Evolutionary conservation across 1,140 invertebrate genomes (phyloP).

Genomic region (Aphaenogaster floridana): DNA sequence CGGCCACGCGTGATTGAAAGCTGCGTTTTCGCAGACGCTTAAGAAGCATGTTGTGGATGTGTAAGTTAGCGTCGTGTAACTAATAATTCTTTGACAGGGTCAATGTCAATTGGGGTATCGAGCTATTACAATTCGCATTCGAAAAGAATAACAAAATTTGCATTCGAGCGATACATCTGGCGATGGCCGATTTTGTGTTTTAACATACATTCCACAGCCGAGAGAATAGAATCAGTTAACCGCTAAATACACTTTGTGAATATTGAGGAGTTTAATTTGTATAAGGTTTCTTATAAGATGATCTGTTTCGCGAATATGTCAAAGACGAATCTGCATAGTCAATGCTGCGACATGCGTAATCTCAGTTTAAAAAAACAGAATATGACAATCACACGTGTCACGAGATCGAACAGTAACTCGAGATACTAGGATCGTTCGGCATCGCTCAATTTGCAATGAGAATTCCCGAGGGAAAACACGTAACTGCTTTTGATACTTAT

Average conservation of each 20-base stretch:
- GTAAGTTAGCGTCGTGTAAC: constrained; percentile 12
- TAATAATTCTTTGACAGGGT: constrained; percentile 44
- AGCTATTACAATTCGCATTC: background rate
- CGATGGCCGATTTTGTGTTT: constrained; percentile 30
- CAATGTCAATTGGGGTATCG: constrained; percentile 23
- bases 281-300: background rate
- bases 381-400: constrained; percentile 57
- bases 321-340: constrained; percentile 13
- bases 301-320: constrained; percentile 32
- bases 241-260: constrained; percentile 4
- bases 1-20: constrained; percentile 18
- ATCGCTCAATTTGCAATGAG: constrained; percentile 62
- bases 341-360: constrained; percentile 54
- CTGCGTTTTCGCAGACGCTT: constrained; percentile 40
- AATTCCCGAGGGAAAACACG: constrained; percentile 45
- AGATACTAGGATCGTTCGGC: constrained; percentile 54
- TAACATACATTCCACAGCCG: constrained; percentile 34
- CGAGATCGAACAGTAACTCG: constrained; percentile 52
- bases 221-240: constrained; percentile 7
- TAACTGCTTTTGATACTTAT: constrained; percentile 64
- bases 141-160: constrained; percentile 16
- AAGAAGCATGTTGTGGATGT: constrained; percentile 11
- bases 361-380: constrained; percentile 43
- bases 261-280: constrained; percentile 10
- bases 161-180: background rate